phyloP scores from a whole-genome alignment of 2,113 vertebrate species.

The Poicephalus gulielmi region DNA sequence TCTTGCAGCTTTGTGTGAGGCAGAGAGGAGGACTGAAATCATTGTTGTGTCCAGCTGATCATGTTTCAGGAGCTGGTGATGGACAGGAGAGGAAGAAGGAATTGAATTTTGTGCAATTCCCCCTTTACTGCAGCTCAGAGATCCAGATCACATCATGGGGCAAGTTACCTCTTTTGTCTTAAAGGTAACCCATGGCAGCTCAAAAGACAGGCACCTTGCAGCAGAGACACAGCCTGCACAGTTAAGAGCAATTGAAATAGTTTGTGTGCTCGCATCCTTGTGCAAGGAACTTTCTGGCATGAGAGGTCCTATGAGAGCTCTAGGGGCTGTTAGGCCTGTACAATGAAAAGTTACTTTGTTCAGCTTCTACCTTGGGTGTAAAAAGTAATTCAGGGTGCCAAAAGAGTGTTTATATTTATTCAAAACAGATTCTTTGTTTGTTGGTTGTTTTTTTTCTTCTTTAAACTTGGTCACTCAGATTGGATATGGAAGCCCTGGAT shows the following conservation, averaged over 20 bases:
- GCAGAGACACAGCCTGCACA: not conserved
- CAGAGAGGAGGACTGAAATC: not conserved
- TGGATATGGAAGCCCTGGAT: conserved; percentile 5
- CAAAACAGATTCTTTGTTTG: not conserved
- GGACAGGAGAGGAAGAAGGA: not conserved
- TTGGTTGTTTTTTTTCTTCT: not conserved
- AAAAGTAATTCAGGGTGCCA: conserved; percentile 28
- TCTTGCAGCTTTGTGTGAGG: not conserved
- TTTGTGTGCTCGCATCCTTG: not conserved
- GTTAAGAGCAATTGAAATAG: not conserved
- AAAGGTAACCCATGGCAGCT: not conserved
- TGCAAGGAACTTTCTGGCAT: not conserved
- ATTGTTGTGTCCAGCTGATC: not conserved
- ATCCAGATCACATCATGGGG: not conserved
- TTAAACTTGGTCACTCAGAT: not conserved
- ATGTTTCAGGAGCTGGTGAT: not conserved
- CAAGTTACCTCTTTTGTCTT: not conserved
- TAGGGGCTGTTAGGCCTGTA: not conserved
- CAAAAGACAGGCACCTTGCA: not conserved
- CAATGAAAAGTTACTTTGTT: not conserved
- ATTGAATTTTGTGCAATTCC: not conserved
- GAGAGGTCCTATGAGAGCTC: not conserved
- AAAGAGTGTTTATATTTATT: conserved; percentile 19
- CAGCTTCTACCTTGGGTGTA: conserved; percentile 51
- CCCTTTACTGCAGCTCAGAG: not conserved